phyloP scores from a whole-genome alignment of 53 echinoderm and acorn worm genomes.

The Paracentrotus lividus region DNA sequence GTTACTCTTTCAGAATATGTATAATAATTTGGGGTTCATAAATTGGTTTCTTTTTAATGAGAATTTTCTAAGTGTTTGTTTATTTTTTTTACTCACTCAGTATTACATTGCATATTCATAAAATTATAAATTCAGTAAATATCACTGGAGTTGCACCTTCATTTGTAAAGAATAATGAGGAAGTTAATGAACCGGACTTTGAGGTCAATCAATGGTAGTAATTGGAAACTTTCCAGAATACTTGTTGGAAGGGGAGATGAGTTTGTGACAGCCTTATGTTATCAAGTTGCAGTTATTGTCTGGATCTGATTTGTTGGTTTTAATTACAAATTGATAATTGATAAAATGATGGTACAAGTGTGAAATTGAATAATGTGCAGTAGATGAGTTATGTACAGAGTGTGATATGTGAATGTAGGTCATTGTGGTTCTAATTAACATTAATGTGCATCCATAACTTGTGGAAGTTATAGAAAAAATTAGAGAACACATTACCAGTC shows the following conservation, averaged over 20 bases:
- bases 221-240: slow-evolving; percentile 20
- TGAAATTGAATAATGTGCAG: neutral
- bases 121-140: neutral
- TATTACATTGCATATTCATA: neutral
- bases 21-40: too few species aligned
- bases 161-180: neutral
- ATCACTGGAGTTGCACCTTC: neutral
- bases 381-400: neutral
- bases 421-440: too few species aligned
- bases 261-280: neutral
- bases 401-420: too few species aligned
- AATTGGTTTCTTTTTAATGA: too few species aligned
- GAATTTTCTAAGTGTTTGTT: too few species aligned
- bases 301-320: neutral
- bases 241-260: neutral
- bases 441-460: too few species aligned
- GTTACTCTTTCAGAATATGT: too few species aligned
- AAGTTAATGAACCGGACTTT: neutral
- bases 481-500: too few species aligned
- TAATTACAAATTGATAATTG: neutral
- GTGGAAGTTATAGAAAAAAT: too few species aligned
- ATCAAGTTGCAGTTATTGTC: neutral
- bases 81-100: too few species aligned
- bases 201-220: neutral
- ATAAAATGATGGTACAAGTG: neutral